Conservation (phyloP, 2,113 vertebrate species). For the Cynoglossus semilaevis region DNA sequence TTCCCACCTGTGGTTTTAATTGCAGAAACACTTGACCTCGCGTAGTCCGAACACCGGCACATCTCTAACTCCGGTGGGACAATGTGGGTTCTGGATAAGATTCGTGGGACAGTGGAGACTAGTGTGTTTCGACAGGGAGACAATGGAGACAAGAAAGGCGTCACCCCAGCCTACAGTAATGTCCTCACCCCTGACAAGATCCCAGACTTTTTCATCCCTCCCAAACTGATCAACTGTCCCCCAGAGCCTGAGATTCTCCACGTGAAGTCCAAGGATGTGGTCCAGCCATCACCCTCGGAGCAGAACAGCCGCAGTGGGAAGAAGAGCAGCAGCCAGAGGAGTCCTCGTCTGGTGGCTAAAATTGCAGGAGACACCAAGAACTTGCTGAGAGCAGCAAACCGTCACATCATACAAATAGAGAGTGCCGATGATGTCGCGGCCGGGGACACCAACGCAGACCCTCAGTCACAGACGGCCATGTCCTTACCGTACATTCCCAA, state of each 20-base stretch:
- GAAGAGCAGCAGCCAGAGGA: constrained; percentile 82
- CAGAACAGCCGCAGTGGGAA: constrained; percentile 78
- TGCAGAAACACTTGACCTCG: constrained; percentile 56
- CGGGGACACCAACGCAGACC: constrained; percentile 83
- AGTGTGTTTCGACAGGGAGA: constrained; percentile 74
- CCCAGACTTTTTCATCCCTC: constrained; percentile 96
- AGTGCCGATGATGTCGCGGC: constrained; percentile 84
- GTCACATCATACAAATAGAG: constrained; percentile 95
- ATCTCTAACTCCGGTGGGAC: constrained; percentile 45
- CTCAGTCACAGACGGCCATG: constrained; percentile 88
- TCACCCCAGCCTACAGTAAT: constrained; percentile 85
- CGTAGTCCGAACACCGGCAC: constrained; percentile 20
- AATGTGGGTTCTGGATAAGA: constrained; percentile 95
- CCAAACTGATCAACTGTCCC: constrained; percentile 83
- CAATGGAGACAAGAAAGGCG: constrained; percentile 71
- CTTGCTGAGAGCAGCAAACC: constrained; percentile 81
- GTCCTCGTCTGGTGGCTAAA: constrained; percentile 83
- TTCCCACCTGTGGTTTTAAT: constrained; percentile 43
- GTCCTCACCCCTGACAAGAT: constrained; percentile 97
- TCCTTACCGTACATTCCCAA: constrained; percentile 91
- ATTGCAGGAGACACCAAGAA: constrained; percentile 81
- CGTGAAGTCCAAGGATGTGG: constrained; percentile 61
- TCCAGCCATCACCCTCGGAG: constrained; percentile 78
- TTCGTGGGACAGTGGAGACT: constrained; percentile 86
- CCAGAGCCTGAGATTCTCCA: constrained; percentile 75